Percentiles rank a stretch among this genome's conserved stretches.
phyloP scores from a whole-genome alignment of 2,113 vertebrate genomes.

The Pangasianodon gigas region DNA sequence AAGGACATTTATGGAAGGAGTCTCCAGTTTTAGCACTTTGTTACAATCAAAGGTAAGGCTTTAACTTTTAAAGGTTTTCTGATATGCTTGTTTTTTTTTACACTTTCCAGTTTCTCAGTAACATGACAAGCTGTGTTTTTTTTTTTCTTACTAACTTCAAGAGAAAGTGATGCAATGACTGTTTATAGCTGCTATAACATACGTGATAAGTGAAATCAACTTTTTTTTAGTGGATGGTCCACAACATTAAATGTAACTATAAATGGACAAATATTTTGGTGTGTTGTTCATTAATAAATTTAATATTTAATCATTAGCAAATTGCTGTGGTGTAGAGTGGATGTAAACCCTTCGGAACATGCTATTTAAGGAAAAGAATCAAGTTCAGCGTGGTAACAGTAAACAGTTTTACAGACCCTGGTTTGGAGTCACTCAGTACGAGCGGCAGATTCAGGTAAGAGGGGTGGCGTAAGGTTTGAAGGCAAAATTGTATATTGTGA shows the following conservation, averaged over 20 bases:
- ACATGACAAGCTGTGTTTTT: too few species aligned
- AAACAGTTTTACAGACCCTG: neutral
- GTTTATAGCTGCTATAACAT: too few species aligned
- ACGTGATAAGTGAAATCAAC: neutral
- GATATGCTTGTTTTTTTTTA: too few species aligned
- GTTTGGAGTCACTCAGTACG: too few species aligned
- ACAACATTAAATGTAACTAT: neutral
- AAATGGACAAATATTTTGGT: neutral
- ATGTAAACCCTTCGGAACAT: neutral
- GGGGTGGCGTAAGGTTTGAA: neutral
- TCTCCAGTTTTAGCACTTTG: too few species aligned
- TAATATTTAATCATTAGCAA: neutral
- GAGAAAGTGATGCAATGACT: too few species aligned
- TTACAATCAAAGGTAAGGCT: too few species aligned
- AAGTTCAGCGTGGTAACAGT: neutral
- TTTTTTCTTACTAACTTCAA: too few species aligned
- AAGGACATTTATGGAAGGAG: too few species aligned
- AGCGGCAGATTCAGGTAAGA: neutral
- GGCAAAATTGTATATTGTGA: neutral
- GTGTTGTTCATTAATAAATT: neutral
- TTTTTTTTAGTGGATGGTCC: neutral
- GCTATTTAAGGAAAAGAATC: neutral
- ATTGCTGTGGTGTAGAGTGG: neutral
- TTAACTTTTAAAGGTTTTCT: too few species aligned
- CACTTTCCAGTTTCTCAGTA: too few species aligned